These are phyloP conservation scores for Sarcophaga rosellei DNA, from an alignment of 2,888 invertebrate genomes.

Conservation along the genomic window DNA sequence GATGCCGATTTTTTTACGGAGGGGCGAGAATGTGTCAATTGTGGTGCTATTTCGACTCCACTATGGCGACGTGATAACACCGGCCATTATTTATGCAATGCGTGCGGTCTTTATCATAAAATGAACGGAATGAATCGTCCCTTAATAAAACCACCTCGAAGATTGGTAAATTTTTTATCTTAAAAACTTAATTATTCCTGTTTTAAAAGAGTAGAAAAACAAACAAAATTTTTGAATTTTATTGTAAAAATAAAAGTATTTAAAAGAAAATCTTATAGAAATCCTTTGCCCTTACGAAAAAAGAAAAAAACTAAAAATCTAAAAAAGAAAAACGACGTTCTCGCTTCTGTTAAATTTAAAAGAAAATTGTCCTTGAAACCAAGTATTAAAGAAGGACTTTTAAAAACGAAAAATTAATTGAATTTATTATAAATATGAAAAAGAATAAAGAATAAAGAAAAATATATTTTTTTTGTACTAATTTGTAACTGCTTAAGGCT, in stretches of 20 bases:
- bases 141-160: constrained; percentile 93
- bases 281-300: constrained; percentile 75
- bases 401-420: constrained; percentile 77
- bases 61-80: constrained; percentile 99
- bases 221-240: constrained; percentile 69
- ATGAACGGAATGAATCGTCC: constrained; percentile 98
- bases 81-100: constrained; percentile 99
- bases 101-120: constrained; percentile 99
- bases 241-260: constrained; percentile 26
- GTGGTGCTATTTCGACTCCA: constrained; percentile 98
- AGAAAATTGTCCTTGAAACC: background rate
- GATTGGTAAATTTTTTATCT: constrained; percentile 86
- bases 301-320: constrained; percentile 8
- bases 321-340: constrained; percentile 71
- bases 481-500: constrained; percentile 44
- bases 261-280: constrained; percentile 78
- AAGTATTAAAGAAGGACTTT: background rate
- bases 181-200: constrained; percentile 17
- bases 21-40: constrained; percentile 98
- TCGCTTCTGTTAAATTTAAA: constrained; percentile 73
- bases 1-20: constrained; percentile 85
- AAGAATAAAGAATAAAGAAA: constrained; percentile 47
- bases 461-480: constrained; percentile 36
- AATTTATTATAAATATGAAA: constrained; percentile 78
- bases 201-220: constrained; percentile 54